phyloP scores from a whole-genome alignment of 2,888 invertebrate genomes.

The Aleiodes leptofemur region DNA sequence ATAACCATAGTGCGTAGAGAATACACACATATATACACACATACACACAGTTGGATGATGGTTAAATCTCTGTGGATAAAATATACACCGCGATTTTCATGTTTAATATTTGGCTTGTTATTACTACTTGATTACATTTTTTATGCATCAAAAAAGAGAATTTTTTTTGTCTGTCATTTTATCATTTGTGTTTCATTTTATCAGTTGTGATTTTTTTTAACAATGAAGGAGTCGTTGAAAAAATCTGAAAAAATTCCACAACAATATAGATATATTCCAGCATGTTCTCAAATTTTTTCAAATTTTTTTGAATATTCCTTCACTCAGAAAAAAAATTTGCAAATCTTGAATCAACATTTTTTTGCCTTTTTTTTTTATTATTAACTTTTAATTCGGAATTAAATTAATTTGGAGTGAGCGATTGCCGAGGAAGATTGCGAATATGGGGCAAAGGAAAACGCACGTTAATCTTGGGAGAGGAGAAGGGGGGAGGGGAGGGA shows the following conservation, averaged over 20 bases:
- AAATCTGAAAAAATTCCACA: too few species aligned
- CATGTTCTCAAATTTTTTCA: too few species aligned
- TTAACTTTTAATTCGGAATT: too few species aligned
- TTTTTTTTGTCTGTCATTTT: background rate
- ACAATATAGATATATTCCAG: too few species aligned
- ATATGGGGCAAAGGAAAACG: background rate
- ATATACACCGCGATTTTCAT: constrained; percentile 52
- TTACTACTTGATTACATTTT: constrained; percentile 4
- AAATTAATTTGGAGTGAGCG: background rate
- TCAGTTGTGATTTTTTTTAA: background rate
- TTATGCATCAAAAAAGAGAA: background rate
- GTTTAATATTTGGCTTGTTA: background rate
- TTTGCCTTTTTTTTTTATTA: too few species aligned
- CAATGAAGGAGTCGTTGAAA: background rate
- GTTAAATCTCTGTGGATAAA: constrained; percentile 65
- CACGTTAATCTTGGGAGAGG: constrained; percentile 50
- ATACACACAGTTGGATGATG: constrained; percentile 52
- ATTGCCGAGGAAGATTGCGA: background rate
- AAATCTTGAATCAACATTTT: too few species aligned
- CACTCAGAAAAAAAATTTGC: too few species aligned
- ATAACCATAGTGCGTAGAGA: constrained; percentile 58
- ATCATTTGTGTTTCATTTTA: constrained; percentile 48
- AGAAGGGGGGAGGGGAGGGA: constrained; percentile 12
- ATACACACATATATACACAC: constrained; percentile 28
- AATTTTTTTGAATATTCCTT: too few species aligned